Evolutionary conservation across 2,113 vertebrate species (phyloP).

Genomic region (Gopherus evgoodei): DNA sequence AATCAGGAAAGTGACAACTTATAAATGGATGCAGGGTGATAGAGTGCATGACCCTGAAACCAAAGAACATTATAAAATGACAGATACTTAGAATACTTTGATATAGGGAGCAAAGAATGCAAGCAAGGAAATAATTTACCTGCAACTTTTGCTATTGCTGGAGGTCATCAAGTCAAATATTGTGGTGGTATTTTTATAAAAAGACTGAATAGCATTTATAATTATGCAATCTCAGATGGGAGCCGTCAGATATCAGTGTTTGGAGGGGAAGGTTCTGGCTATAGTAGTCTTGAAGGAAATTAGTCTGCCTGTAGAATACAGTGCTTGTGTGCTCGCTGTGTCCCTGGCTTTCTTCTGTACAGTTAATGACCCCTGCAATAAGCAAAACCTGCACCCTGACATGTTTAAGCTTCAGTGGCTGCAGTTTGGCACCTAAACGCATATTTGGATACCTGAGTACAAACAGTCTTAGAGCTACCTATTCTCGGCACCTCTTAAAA

Average conservation of each 20-base stretch:
- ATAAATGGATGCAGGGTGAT: background rate
- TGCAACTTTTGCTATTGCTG: constrained; percentile 23
- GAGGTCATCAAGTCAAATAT: constrained; percentile 20
- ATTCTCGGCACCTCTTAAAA: background rate
- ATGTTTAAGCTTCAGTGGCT: background rate
- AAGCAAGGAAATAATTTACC: background rate
- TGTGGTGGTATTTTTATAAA: background rate
- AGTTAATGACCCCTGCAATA: background rate
- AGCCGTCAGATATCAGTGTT: background rate
- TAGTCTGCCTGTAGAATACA: background rate
- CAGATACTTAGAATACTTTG: background rate
- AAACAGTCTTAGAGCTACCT: background rate
- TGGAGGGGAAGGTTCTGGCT: background rate
- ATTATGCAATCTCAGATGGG: background rate
- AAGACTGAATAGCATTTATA: background rate
- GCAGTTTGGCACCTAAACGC: background rate
- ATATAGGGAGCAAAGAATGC: background rate
- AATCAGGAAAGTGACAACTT: background rate
- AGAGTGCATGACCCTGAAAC: background rate
- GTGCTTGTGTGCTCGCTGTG: background rate
- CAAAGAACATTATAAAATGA: constrained; percentile 1
- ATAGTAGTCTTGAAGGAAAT: background rate
- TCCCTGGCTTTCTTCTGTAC: background rate
- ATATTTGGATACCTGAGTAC: background rate
- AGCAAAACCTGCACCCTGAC: background rate